Evolutionary conservation across 1,140 invertebrate species (phyloP).

Genomic region (Hydropsyche tenuis): DNA sequence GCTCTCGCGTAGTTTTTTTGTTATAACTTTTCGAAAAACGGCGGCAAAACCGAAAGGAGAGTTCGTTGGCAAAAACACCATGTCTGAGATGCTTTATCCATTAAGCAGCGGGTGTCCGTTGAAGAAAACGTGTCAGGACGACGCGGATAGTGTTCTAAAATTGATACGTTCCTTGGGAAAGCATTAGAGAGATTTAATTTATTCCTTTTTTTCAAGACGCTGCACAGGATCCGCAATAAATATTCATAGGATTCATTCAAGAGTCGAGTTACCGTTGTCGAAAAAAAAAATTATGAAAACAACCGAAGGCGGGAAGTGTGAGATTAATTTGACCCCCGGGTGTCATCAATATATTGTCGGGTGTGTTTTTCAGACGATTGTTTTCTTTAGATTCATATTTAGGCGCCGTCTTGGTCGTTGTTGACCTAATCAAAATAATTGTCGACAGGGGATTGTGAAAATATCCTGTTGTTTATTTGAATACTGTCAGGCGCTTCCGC

Average conservation of each 20-base stretch:
- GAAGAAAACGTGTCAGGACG: constrained; percentile 45
- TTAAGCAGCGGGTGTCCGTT: constrained; percentile 43
- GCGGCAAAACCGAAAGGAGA: constrained; percentile 16
- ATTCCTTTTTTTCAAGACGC: no score
- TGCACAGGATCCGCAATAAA: no score
- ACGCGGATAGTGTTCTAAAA: constrained; percentile 45
- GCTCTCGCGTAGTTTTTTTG: constrained; percentile 19
- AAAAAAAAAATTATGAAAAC: no score
- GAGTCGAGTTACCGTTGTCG: no score
- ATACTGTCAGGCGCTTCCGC: no score
- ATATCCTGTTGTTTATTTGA: background rate
- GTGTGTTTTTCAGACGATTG: background rate
- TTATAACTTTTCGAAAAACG: constrained; percentile 1
- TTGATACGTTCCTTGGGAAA: constrained; percentile 20
- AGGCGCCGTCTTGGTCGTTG: background rate
- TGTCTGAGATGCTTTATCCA: constrained; percentile 37
- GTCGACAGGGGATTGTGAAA: background rate
- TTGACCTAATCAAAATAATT: background rate
- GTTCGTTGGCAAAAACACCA: constrained; percentile 23
- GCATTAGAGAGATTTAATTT: no score
- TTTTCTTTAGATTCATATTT: background rate
- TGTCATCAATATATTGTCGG: background rate
- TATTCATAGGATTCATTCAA: no score
- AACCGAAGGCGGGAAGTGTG: background rate
- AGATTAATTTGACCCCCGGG: background rate